phyloP scores from a whole-genome alignment of 2,888 invertebrate species.

The Campoplex nolae region DNA sequence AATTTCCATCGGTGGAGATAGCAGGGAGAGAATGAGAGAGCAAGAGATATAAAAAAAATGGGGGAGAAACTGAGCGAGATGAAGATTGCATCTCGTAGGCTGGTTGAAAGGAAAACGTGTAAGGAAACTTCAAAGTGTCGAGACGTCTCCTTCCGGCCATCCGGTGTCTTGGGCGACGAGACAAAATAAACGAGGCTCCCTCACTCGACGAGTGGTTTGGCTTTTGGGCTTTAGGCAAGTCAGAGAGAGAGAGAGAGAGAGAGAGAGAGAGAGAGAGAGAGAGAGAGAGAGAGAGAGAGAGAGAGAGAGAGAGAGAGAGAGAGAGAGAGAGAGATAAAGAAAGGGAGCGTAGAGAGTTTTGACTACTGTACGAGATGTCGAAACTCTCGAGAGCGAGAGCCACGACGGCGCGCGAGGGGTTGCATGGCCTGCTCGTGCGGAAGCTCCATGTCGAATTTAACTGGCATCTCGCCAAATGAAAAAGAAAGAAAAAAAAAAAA shows the following conservation, averaged over 20 bases:
- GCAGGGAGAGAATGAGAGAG: not conserved
- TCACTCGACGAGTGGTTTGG: constrained; percentile 33
- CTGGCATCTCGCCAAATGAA: constrained; percentile 63
- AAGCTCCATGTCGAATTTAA: constrained; percentile 34
- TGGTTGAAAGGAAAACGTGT: constrained; percentile 45
- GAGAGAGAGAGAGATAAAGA: not conserved
- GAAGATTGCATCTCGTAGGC: constrained; percentile 39
- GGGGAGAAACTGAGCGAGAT: not conserved
- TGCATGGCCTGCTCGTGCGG: constrained; percentile 9
- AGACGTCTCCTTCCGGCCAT: constrained; percentile 65
- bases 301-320: too few species aligned
- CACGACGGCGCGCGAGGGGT: constrained; percentile 42
- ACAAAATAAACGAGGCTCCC: constrained; percentile 65
- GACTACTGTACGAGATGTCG: constrained; percentile 60
- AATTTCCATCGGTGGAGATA: not conserved
- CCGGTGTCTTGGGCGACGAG: constrained; percentile 57
- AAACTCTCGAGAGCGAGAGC: constrained; percentile 58
- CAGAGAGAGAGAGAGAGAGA: too few species aligned
- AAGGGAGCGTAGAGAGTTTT: constrained; percentile 29
- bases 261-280: constrained; percentile 16
- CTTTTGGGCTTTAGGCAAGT: constrained; percentile 42
- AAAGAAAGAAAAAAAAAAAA: constrained; percentile 28
- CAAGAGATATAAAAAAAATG: constrained; percentile 9
- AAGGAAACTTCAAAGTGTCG: constrained; percentile 65
- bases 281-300: constrained; percentile 6